These are phyloP conservation scores for Biston stratarius DNA, from an alignment of 2,888 invertebrate species.

Conservation along the genomic window DNA sequence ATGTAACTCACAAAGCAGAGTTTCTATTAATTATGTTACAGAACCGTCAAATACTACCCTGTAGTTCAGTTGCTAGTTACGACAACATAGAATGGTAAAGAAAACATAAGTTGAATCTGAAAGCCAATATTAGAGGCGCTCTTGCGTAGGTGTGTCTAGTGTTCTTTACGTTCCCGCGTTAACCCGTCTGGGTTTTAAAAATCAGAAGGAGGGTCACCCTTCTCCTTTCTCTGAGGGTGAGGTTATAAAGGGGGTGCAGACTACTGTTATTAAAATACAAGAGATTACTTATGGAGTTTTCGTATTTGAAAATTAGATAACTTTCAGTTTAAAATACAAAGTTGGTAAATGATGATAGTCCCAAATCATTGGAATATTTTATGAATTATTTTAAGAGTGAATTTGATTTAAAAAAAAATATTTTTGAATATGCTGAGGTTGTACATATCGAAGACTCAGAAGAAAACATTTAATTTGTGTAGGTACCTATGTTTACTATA, in stretches of 20 bases:
- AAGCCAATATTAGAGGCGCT: neutral
- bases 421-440: too few species aligned
- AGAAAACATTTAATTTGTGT: too few species aligned
- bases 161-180: conserved; percentile 56
- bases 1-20: too few species aligned
- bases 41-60: too few species aligned
- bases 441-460: too few species aligned
- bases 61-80: too few species aligned
- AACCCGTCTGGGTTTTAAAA: conserved; percentile 82
- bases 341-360: neutral
- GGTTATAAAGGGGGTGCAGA: conserved; percentile 68
- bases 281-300: conserved; percentile 73
- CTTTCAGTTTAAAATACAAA: conserved; percentile 38
- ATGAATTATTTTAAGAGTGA: too few species aligned
- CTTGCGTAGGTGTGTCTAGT: conserved; percentile 13
- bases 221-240: conserved; percentile 52
- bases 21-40: too few species aligned
- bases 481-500: too few species aligned
- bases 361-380: neutral
- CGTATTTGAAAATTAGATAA: conserved; percentile 59
- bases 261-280: conserved; percentile 81
- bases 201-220: conserved; percentile 70
- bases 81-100: too few species aligned
- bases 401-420: too few species aligned
- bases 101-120: too few species aligned